Percentiles rank a stretch among this genome's conserved stretches.
Evolutionary conservation across 2,113 vertebrate genomes (phyloP).

Genomic region (Neotragus moschatus): DNA sequence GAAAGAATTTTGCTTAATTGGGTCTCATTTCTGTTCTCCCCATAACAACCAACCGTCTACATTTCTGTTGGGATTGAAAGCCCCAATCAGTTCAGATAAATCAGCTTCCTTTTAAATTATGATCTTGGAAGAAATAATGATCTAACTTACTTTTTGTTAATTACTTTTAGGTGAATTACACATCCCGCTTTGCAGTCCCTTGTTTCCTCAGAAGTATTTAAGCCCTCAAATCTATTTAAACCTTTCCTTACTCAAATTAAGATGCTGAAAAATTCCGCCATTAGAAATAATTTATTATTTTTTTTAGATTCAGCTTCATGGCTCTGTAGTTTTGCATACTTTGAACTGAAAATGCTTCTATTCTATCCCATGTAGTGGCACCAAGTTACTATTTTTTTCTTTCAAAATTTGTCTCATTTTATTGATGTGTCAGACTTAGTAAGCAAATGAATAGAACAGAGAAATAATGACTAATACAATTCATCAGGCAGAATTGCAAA

Average conservation of each 20-base stretch:
- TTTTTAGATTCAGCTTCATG: slow-evolving; percentile 21
- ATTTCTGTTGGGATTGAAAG: slow-evolving; percentile 63
- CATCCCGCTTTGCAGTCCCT: slow-evolving; percentile 26
- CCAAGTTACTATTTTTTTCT: slow-evolving; percentile 47
- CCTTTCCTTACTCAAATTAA: slow-evolving; percentile 71
- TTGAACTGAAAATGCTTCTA: slow-evolving; percentile 48
- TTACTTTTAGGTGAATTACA: slow-evolving; percentile 73
- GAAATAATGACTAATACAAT: background rate
- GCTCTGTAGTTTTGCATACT: slow-evolving; percentile 63
- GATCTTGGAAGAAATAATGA: slow-evolving; percentile 72
- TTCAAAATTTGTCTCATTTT: background rate
- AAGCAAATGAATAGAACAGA: slow-evolving; percentile 11
- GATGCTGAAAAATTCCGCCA: slow-evolving; percentile 64
- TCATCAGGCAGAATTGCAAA: background rate
- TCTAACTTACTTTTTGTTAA: slow-evolving; percentile 73
- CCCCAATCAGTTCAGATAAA: slow-evolving; percentile 64
- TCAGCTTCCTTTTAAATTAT: slow-evolving; percentile 65
- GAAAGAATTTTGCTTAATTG: slow-evolving; percentile 67
- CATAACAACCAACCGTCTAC: slow-evolving; percentile 30
- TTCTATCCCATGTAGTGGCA: slow-evolving; percentile 10
- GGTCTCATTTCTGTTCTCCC: slow-evolving; percentile 59
- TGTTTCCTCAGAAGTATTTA: slow-evolving; percentile 72
- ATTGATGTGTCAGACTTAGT: background rate
- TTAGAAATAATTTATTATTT: slow-evolving; percentile 64
- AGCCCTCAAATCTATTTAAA: slow-evolving; percentile 73